These are phyloP conservation scores for Temnothorax rugatulus DNA, from an alignment of 2,888 invertebrate genomes.

Conservation along the genomic window DNA sequence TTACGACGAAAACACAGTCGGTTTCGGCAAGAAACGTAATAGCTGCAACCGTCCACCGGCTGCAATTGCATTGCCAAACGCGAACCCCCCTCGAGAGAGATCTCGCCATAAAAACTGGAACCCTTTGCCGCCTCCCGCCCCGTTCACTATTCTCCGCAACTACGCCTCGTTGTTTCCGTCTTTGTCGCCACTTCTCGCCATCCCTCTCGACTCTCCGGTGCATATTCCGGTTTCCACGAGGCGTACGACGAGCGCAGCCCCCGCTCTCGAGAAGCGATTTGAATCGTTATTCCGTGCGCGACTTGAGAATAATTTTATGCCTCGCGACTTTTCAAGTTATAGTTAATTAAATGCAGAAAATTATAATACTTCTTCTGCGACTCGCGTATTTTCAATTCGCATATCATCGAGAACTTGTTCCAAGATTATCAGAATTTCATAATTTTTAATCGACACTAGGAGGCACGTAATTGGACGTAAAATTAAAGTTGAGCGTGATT, in stretches of 20 bases:
- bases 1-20: slow-evolving; percentile 7
- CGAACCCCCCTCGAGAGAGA: slow-evolving; percentile 37
- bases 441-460: not conserved
- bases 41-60: not conserved
- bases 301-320: not conserved
- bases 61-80: slow-evolving; percentile 61
- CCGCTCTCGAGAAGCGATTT: slow-evolving; percentile 10
- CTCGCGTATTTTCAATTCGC: not conserved
- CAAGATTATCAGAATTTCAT: not conserved
- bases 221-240: slow-evolving; percentile 71
- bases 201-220: slow-evolving; percentile 53
- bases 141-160: slow-evolving; percentile 27
- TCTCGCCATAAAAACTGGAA: slow-evolving; percentile 66
- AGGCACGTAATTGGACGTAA: not conserved
- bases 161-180: slow-evolving; percentile 20
- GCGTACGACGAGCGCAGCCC: slow-evolving; percentile 46
- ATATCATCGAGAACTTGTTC: slow-evolving; percentile 5
- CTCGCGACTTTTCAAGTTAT: not conserved
- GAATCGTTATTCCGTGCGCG: not conserved
- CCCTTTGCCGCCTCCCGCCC: slow-evolving; percentile 42
- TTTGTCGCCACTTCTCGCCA: slow-evolving; percentile 33
- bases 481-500: not conserved
- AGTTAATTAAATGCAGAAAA: slow-evolving; percentile 15
- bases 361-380: not conserved
- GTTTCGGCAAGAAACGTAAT: slow-evolving; percentile 39